Conservation (phyloP, 2,888 invertebrate genomes). For the Sinohyriopsis cumingii region DNA sequence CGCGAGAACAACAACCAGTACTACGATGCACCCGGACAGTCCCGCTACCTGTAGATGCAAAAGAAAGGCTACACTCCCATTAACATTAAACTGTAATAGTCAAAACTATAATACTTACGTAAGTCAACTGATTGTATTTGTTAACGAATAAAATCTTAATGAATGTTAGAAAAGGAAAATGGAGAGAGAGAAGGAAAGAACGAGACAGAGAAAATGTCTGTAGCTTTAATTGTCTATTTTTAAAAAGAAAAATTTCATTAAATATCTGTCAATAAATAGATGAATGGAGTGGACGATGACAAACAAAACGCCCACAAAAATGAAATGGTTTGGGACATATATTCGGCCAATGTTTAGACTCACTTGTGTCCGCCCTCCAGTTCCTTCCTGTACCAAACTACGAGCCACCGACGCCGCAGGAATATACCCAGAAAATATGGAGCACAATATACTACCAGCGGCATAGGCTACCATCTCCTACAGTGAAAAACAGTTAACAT, state of each 20-base stretch:
- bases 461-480: constrained; percentile 68
- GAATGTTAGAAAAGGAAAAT: no score
- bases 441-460: constrained; percentile 77
- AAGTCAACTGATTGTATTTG: not conserved
- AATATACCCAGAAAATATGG: constrained; percentile 70
- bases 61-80: not conserved
- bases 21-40: constrained; percentile 41
- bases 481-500: not conserved
- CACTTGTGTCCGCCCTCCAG: constrained; percentile 84
- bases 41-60: constrained; percentile 30
- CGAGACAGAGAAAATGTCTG: no score
- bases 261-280: no score
- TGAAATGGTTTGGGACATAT: no score
- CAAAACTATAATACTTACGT: not conserved
- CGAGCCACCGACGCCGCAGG: constrained; percentile 73
- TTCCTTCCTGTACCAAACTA: constrained; percentile 83
- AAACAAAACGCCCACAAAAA: no score
- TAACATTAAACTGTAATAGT: not conserved
- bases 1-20: constrained; percentile 35
- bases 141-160: no score
- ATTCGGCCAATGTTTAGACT: not conserved
- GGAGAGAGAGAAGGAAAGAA: no score
- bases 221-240: no score
- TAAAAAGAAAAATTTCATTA: no score
- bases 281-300: no score